A percentile compares a stretch with the other conserved stretches of the same genome.
These are phyloP conservation scores for Pachydiplax longipennis DNA, from an alignment of 2,888 invertebrate species.

Conservation along the genomic window DNA sequence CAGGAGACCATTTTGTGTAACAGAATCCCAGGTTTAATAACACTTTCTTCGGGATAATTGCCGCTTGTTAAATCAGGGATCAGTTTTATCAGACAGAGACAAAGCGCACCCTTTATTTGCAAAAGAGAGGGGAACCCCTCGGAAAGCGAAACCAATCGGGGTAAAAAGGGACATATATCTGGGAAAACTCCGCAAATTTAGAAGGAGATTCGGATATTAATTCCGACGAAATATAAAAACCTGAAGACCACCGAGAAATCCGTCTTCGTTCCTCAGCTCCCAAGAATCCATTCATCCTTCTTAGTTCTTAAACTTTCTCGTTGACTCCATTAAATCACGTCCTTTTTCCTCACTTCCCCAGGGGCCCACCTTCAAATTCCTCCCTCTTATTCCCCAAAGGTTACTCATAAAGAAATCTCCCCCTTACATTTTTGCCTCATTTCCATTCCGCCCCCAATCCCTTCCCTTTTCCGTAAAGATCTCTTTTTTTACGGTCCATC, in stretches of 20 bases:
- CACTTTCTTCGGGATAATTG: too few relatives aligned
- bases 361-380: not conserved
- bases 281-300: not conserved
- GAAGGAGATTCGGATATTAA: not conserved
- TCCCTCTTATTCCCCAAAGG: not conserved
- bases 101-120: too few relatives aligned
- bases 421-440: not conserved
- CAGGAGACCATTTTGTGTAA: too few relatives aligned
- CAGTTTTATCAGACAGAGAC: too few relatives aligned
- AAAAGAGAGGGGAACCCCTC: too few relatives aligned
- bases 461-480: not conserved
- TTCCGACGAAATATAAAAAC: not conserved
- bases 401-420: not conserved
- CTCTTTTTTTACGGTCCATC: not conserved
- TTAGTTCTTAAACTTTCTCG: constrained; percentile 14
- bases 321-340: not conserved
- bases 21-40: too few relatives aligned
- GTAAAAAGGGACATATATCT: not conserved
- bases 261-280: not conserved
- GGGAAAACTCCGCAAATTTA: not conserved
- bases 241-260: not conserved
- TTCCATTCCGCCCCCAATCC: not conserved
- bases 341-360: not conserved
- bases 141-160: too few relatives aligned
- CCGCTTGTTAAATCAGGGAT: too few relatives aligned